Evolutionary conservation across 1,140 invertebrate species (phyloP).

Genomic region (Bombus breviceps): DNA sequence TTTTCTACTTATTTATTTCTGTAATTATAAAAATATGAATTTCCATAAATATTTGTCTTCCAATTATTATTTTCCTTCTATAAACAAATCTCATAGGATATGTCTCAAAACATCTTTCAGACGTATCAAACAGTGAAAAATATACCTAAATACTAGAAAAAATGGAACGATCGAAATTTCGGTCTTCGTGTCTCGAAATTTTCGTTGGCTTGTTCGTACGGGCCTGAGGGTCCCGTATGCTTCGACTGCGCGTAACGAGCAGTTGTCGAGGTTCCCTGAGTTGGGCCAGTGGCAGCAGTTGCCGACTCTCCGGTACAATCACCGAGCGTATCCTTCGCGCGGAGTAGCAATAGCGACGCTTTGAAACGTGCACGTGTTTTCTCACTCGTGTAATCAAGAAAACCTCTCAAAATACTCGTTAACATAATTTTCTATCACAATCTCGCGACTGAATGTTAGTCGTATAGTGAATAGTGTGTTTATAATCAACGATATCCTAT

Average conservation of each 20-base stretch:
- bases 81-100: too few relatives aligned
- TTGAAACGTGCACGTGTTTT: conserved; percentile 63
- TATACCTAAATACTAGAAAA: not conserved
- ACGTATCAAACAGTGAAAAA: too few relatives aligned
- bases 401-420: not conserved
- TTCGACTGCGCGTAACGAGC: conserved; percentile 70
- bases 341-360: conserved; percentile 50
- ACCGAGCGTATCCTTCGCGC: conserved; percentile 64
- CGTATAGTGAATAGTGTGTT: not conserved
- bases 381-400: conserved; percentile 12
- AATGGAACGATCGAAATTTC: not conserved
- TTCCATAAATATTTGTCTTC: too few relatives aligned
- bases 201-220: conserved; percentile 56
- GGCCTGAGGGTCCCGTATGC: conserved; percentile 78
- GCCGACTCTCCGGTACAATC: conserved; percentile 71
- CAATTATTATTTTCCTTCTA: too few relatives aligned
- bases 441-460: not conserved
- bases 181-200: not conserved
- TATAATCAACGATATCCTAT: not conserved
- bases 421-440: too few relatives aligned
- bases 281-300: conserved; percentile 78
- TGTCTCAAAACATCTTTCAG: too few relatives aligned
- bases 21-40: too few relatives aligned
- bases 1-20: too few relatives aligned
- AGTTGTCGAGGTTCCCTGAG: conserved; percentile 75